Base-by-base conservation (phyloP, 2,113 vertebrate species). In the Uropsilus gracilis region DNA sequence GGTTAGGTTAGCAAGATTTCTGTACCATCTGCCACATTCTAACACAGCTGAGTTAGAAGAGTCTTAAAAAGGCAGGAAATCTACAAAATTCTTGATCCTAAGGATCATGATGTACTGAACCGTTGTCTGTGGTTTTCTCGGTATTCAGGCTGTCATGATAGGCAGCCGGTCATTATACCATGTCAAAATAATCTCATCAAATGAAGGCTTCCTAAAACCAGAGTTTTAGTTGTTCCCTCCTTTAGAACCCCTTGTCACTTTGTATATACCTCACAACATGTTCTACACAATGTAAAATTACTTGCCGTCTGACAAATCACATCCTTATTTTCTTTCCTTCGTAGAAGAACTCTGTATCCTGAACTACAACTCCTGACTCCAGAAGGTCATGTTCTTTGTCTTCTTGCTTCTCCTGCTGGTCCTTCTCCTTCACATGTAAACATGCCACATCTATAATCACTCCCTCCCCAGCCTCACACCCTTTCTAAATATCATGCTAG, bases 81-180 rank as follows among this genome's bases (percentile, higher is more conserved):
- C 59, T 89, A 91, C 28, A 90, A 77, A 86, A 91, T n/a, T 61
- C 68, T 78, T 85, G 34, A 92, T 90, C 83, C 57, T 42, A 76
- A 72, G 66, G 48, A 77, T 14, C 2, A 22, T 39, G n/a, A 55
- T 75, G 46, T 80, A 39, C 55, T 61, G 78, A 78, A 82, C 37
- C 16, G 84, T 26, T 26, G 12, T 53, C 39, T 61, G 28, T 69
- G 37, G 24, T 59, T 81, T 61, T 39, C 34, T 39, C 7, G 37
- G 34, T 50, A 68, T 77, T 48, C 34, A 55, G 82, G 55, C 10
- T 57, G 26, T 14, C 4, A 18, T 71, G 34, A n/a, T 13, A 83
- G 4, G 53, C n/a, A 87, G 26, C 8, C 32, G 20, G 55, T 42
- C 17, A 44, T 17, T 14, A 4, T 6, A 77, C 1, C 3, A 28